Conservation (phyloP, 1,140 invertebrate genomes). For the Belonocnema kinseyi region DNA sequence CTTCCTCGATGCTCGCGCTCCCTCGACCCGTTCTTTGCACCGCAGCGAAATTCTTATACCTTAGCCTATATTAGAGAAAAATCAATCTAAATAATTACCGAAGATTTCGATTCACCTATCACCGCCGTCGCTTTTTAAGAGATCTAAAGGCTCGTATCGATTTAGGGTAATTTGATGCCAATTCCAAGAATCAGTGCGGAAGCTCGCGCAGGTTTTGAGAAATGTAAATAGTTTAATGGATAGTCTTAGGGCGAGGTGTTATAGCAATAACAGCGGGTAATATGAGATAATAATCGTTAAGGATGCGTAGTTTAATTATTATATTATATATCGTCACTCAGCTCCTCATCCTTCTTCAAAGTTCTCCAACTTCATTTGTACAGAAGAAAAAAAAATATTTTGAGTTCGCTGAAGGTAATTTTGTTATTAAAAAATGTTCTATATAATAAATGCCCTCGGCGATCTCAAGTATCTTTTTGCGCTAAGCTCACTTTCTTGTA, state of each 20-base stretch:
- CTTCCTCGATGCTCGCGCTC: not conserved
- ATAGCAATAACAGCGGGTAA: conserved; percentile 23
- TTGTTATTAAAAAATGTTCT: not conserved
- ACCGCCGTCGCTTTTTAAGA: conserved; percentile 29
- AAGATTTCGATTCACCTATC: conserved; percentile 21
- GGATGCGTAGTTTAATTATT: not conserved
- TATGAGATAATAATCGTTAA: conserved; percentile 14
- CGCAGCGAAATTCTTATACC: conserved; percentile 13
- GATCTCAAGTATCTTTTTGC: not conserved
- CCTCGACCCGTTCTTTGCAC: not conserved
- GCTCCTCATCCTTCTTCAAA: too few species aligned
- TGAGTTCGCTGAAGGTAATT: not conserved
- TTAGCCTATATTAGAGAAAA: conserved; percentile 19
- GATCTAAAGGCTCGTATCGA: conserved; percentile 28
- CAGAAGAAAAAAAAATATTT: not conserved
- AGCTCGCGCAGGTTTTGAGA: conserved; percentile 12
- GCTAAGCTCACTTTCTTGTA: not conserved
- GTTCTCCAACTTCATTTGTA: not conserved
- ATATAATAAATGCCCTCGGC: not conserved
- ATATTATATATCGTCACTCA: not conserved
- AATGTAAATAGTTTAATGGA: conserved; percentile 25
- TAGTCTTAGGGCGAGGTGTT: conserved; percentile 31
- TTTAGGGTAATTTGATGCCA: conserved; percentile 30
- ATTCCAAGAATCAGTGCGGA: conserved; percentile 27
- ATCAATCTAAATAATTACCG: conserved; percentile 24